phyloP scores from a whole-genome alignment of 2,797 vertebrate species.

The Fistularia commersonii region DNA sequence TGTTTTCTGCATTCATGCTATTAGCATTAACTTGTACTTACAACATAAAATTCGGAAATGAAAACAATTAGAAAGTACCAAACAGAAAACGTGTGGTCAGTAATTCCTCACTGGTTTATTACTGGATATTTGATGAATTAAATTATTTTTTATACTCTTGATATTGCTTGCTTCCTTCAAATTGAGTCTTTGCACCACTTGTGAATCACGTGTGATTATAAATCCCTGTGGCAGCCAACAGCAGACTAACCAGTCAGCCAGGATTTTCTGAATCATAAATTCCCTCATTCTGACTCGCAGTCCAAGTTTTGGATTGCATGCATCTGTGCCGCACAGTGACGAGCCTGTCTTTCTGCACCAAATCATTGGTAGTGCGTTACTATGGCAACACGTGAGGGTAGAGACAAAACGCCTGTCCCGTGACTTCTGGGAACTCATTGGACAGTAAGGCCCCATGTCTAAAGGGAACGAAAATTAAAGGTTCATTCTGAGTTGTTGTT shows the following conservation, averaged over 20 bases:
- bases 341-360: slow-evolving; percentile 31
- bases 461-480: no score
- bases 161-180: no score
- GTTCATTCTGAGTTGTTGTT: no score
- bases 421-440: slow-evolving; percentile 19
- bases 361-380: slow-evolving; percentile 32
- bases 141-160: no score
- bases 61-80: no score
- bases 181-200: no score
- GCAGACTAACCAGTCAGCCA: slow-evolving; percentile 33
- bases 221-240: slow-evolving; percentile 23
- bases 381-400: slow-evolving; percentile 32
- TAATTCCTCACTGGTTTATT: no score
- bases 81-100: no score
- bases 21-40: no score
- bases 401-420: slow-evolving; percentile 10
- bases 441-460: background rate
- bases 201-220: slow-evolving; percentile 48
- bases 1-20: no score
- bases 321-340: slow-evolving; percentile 42
- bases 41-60: no score
- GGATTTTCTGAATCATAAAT: slow-evolving; percentile 63
- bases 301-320: slow-evolving; percentile 39
- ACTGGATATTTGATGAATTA: no score
- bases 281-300: slow-evolving; percentile 13